Conservation (phyloP, 2,888 invertebrate genomes). For the Luperina testacea region DNA sequence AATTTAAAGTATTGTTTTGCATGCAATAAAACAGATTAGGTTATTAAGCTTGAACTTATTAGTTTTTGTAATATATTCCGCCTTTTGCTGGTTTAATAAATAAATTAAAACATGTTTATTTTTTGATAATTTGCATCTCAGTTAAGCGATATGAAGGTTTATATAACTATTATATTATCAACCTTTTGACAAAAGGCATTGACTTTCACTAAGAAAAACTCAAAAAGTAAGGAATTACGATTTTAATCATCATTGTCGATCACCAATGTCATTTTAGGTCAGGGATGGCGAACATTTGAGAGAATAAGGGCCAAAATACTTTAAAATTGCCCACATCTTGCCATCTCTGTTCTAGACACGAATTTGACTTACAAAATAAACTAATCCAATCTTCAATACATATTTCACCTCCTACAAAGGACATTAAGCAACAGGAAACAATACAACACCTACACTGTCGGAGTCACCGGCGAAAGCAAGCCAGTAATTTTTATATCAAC, state of each 20-base stretch:
- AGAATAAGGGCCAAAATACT: neutral
- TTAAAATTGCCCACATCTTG: neutral
- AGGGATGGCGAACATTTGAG: neutral
- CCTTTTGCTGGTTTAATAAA: neutral
- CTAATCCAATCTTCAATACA: neutral
- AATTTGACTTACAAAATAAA: neutral
- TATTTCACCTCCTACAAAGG: neutral
- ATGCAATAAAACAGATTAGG: constrained; percentile 5
- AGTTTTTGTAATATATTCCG: constrained; percentile 18
- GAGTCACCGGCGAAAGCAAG: constrained; percentile 38
- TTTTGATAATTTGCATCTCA: neutral
- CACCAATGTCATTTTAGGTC: neutral
- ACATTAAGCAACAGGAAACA: constrained; percentile 36
- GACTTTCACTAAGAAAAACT: no score
- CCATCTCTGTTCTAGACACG: neutral
- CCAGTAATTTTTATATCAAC: constrained; percentile 29
- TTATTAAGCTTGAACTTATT: neutral
- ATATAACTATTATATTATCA: neutral
- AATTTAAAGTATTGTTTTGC: constrained; percentile 9
- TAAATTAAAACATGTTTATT: neutral
- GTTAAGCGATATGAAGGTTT: neutral
- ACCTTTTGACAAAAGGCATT: neutral
- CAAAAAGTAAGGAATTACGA: neutral
- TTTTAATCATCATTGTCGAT: fast-evolving
- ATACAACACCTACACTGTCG: constrained; percentile 21